phyloP scores from a whole-genome alignment of 1,140 invertebrate genomes.

The Aphis gossypii region DNA sequence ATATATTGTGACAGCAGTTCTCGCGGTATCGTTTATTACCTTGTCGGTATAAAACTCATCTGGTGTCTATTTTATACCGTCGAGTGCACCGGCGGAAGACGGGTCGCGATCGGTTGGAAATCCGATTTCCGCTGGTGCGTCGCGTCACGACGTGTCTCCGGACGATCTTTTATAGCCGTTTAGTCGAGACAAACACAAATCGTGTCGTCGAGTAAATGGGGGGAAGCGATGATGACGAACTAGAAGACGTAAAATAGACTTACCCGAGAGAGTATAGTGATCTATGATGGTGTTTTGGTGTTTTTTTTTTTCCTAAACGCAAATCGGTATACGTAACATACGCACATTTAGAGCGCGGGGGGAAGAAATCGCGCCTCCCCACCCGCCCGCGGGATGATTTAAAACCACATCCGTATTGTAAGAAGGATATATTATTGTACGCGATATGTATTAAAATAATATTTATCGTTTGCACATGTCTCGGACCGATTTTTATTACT shows the following conservation, averaged over 20 bases:
- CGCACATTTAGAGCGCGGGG: background rate
- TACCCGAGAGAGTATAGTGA: background rate
- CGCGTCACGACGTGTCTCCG: background rate
- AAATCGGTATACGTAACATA: background rate
- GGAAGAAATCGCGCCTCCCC: background rate
- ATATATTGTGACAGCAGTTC: background rate
- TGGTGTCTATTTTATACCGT: background rate
- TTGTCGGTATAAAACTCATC: background rate
- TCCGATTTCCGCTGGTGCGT: constrained; percentile 10
- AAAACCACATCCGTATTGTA: background rate
- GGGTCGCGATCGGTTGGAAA: constrained; percentile 4
- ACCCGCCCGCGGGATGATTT: background rate
- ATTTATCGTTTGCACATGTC: constrained; percentile 56
- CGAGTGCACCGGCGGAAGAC: constrained; percentile 4
- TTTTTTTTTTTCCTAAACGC: background rate
- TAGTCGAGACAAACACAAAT: background rate
- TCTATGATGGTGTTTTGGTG: background rate
- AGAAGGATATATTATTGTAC: background rate
- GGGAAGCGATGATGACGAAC: background rate
- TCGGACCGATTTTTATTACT: constrained; percentile 52
- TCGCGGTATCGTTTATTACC: background rate
- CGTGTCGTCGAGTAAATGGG: background rate
- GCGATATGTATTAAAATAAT: constrained; percentile 24
- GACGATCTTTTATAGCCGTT: background rate
- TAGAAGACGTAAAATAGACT: background rate